Evolutionary conservation across 2,797 vertebrate genomes (phyloP).

Genomic region (Anas flavirostris): DNA sequence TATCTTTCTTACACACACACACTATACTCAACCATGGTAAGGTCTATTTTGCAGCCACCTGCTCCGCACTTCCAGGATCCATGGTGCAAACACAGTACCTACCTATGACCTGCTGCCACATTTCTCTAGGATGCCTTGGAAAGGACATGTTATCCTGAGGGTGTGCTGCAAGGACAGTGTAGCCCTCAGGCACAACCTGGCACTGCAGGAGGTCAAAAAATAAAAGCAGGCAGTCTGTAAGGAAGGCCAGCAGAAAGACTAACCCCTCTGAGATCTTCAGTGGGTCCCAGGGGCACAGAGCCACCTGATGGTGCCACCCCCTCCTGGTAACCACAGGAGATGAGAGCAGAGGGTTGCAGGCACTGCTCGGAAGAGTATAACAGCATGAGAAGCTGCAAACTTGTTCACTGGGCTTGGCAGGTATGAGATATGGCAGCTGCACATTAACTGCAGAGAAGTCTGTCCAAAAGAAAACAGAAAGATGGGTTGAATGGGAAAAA

Average conservation of each 20-base stretch:
- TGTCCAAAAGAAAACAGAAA: background rate
- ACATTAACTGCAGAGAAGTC: background rate
- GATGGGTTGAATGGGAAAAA: background rate
- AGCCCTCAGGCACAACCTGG: background rate
- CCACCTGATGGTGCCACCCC: background rate
- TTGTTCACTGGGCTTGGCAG: background rate
- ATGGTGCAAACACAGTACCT: background rate
- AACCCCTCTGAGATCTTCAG: background rate
- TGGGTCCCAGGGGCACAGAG: background rate
- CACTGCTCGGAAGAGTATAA: background rate
- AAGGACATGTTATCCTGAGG: background rate
- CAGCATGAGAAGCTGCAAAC: background rate
- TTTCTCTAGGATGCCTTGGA: background rate
- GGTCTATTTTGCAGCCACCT: background rate
- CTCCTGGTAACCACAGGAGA: background rate
- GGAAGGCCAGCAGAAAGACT: background rate
- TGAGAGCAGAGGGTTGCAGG: background rate
- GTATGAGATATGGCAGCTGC: background rate
- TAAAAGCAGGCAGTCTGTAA: background rate
- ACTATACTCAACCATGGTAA: background rate
- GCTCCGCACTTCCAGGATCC: background rate
- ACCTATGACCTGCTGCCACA: background rate
- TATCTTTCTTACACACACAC: accelerated
- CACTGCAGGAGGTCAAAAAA: background rate
- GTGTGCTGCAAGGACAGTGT: background rate